Evolutionary conservation across 2,888 invertebrate species (phyloP).

Genomic region (Erebia palarica): DNA sequence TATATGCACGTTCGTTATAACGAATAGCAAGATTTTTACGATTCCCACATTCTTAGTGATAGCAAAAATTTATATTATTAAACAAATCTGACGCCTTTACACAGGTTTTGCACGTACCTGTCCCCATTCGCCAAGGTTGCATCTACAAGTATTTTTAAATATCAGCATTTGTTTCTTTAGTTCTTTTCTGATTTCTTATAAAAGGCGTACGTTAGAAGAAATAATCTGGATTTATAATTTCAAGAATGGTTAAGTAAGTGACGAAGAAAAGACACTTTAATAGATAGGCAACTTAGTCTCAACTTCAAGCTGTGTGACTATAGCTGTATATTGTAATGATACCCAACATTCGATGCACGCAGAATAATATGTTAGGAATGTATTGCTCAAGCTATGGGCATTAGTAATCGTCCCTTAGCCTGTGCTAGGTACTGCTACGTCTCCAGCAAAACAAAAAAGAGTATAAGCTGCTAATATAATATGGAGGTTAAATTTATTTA

Average conservation of each 20-base stretch:
- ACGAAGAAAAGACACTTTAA: not conserved
- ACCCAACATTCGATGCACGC: constrained; percentile 30
- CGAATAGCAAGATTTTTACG: constrained; percentile 44
- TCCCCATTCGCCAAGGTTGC: not conserved
- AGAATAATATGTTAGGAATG: constrained; percentile 31
- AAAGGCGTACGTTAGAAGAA: not conserved
- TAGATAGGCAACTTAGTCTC: not conserved
- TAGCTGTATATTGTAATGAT: constrained; percentile 4
- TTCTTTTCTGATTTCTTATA: too few relatives aligned
- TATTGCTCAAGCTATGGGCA: constrained; percentile 31
- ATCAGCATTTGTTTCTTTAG: not conserved
- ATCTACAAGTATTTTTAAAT: not conserved
- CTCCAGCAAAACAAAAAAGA: constrained; percentile 25
- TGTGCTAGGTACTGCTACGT: constrained; percentile 12
- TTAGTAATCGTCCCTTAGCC: constrained; percentile 34
- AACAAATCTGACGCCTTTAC: not conserved
- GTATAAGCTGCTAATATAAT: not conserved
- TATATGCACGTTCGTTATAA: constrained; percentile 59
- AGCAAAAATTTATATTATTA: constrained; percentile 1
- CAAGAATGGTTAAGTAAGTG: not conserved
- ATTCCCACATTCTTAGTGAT: not conserved
- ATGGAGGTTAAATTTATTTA: not conserved
- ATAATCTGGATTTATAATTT: not conserved
- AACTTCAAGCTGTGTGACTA: not conserved
- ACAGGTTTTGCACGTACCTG: constrained; percentile 5